These are phyloP conservation scores for Cryptomyrus ogoouensis DNA, from an alignment of 2,113 vertebrate species.

Conservation along the genomic window DNA sequence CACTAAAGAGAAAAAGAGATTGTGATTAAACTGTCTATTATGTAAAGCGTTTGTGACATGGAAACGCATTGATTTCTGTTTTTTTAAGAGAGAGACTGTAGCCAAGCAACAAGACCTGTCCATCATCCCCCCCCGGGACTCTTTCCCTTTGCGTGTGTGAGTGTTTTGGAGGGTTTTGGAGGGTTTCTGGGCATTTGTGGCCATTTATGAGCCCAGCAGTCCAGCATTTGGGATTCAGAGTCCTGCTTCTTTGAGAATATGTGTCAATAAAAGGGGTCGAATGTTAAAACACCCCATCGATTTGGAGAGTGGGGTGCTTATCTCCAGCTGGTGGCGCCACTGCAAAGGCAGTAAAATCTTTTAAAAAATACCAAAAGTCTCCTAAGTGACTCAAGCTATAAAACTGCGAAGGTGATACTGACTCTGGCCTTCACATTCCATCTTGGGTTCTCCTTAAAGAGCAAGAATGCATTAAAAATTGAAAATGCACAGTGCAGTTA, in stretches of 20 bases:
- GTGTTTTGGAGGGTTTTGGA: neutral
- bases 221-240: neutral
- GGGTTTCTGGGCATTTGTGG: neutral
- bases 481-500: neutral
- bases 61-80: neutral
- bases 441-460: neutral
- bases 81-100: neutral
- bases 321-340: neutral
- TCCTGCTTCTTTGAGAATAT: neutral
- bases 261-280: neutral
- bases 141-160: neutral
- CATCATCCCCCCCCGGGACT: neutral
- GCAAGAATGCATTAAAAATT: neutral
- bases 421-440: neutral
- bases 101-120: neutral
- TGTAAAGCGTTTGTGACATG: neutral
- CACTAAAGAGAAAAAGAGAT: neutral
- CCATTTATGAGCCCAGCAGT: neutral
- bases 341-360: neutral
- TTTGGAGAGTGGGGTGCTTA: neutral
- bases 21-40: conserved; percentile 11
- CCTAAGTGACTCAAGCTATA: neutral
- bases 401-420: neutral
- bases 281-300: neutral
- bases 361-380: neutral